Base-by-base conservation (phyloP, 2,888 invertebrate species). In the Caenorhabditis sinica region DNA sequence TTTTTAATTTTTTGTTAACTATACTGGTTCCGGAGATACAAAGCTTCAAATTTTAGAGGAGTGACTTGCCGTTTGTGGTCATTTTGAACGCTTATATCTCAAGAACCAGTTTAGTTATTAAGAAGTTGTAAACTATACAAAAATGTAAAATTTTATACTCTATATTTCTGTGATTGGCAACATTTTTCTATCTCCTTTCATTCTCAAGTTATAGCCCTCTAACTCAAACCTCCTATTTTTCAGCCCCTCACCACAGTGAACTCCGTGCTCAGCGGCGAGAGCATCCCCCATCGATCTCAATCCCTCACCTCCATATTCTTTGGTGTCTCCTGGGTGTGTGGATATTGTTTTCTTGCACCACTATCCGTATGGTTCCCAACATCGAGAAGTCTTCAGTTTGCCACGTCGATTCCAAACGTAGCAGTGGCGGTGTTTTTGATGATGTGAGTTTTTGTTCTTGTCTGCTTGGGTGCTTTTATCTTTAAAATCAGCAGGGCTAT, bases 241-340 rank as follows among this genome's bases (percentile, higher is more conserved):
- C 66, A 85, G 85, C 81, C 85, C 11, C 77, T 85, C 36, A 85
- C 85, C n/a, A 77, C 82, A 11, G 85, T 85, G 4, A 85, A 85
- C 61, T 85, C 77, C 36, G 85, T 85, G 33, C 53, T 85, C 4
- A 77, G 82, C 45, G 79, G 71, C 11, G 85, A 85, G 43, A 74
- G 74, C 23, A 82, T 85, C 20, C 85, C 85, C 11, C 56, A 20
- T n/a, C 66, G 77, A 43, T 69, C 82, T 20, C 82, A 82, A 17
- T 82, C 82, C 3, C 9, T 82, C 8, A 76, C 75, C 0, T 85
- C 85, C 9, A 80, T 82, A 30, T 79, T 82, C 20, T 85, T 85
- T 72, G 85, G 85, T 15, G 51, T 82, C 33, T 79, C 63, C 2
- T 85, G 85, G 85, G 85, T 85, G 6, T 43, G 51, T 23, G 82